These are phyloP conservation scores for Mesembrinibis cayennensis DNA, from an alignment of 2,113 vertebrate species.

Conservation along the genomic window DNA sequence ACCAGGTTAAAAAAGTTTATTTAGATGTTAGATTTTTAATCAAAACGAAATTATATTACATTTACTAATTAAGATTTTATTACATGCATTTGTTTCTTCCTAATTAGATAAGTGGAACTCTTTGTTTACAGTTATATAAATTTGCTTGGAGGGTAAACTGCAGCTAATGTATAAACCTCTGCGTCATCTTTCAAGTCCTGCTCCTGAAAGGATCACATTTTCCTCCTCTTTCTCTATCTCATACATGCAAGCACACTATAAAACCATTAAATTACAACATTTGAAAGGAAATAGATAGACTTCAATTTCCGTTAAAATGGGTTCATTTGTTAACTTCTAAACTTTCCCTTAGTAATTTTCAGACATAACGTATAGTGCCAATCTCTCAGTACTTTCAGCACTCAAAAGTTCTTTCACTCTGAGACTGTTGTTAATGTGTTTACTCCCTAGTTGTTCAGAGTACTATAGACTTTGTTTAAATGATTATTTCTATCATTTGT, in stretches of 20 bases:
- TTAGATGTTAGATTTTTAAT: slow-evolving; percentile 40
- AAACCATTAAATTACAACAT: not conserved
- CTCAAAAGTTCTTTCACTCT: not conserved
- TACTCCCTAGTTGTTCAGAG: not conserved
- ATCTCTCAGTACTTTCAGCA: not conserved
- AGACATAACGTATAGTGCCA: not conserved
- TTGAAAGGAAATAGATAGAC: not conserved
- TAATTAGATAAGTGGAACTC: slow-evolving; percentile 29
- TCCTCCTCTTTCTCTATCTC: not conserved
- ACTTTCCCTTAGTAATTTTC: not conserved
- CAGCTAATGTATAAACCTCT: not conserved
- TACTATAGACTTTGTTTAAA: not conserved
- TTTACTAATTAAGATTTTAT: slow-evolving; percentile 41
- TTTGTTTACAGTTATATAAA: slow-evolving; percentile 29
- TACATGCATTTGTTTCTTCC: slow-evolving; percentile 33
- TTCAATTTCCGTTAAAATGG: not conserved
- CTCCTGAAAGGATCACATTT: slow-evolving; percentile 25
- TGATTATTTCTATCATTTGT: not conserved
- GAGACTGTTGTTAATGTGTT: not conserved
- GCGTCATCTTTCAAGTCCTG: not conserved
- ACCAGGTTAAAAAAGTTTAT: not conserved
- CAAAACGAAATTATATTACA: slow-evolving; percentile 26
- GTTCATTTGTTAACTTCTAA: slow-evolving; percentile 42
- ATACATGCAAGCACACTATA: not conserved
- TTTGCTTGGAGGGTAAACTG: slow-evolving; percentile 12